Evolutionary conservation across 1,140 invertebrate species (phyloP).

Genomic region (Lethrus apterus): DNA sequence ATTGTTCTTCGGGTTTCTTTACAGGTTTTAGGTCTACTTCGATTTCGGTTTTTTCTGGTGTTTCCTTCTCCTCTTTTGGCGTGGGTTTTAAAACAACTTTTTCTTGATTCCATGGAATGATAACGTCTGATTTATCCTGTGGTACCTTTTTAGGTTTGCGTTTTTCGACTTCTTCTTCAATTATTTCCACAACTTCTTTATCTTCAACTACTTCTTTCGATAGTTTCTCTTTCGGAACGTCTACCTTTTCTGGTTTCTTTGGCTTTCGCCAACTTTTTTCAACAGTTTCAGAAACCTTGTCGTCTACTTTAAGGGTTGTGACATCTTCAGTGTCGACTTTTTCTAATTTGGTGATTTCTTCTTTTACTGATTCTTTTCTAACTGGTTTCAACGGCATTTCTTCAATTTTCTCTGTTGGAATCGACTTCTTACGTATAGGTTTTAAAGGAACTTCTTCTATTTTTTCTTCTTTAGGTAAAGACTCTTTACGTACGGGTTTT

Average conservation of each 20-base stretch:
- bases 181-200: slow-evolving; percentile 42
- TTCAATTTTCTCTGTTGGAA: slow-evolving; percentile 15
- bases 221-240: slow-evolving; percentile 13
- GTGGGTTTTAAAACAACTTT: slow-evolving; percentile 41
- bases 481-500: slow-evolving; percentile 12
- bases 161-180: slow-evolving; percentile 42
- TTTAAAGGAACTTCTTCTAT: not conserved
- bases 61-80: slow-evolving; percentile 34
- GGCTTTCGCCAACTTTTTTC: slow-evolving; percentile 23
- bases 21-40: slow-evolving; percentile 25
- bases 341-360: slow-evolving; percentile 24
- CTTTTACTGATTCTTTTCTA: slow-evolving; percentile 28
- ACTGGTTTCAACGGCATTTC: slow-evolving; percentile 36
- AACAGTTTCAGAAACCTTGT: slow-evolving; percentile 8
- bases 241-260: slow-evolving; percentile 19
- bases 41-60: slow-evolving; percentile 27
- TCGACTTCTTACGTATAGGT: slow-evolving; percentile 11
- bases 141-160: slow-evolving; percentile 35
- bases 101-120: slow-evolving; percentile 23
- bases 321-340: slow-evolving; percentile 37
- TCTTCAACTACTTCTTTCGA: slow-evolving; percentile 18
- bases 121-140: slow-evolving; percentile 38
- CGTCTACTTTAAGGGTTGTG: slow-evolving; percentile 27
- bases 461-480: slow-evolving; percentile 21
- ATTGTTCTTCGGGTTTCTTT: slow-evolving; percentile 29